Percentiles rank a stretch among this genome's conserved stretches.
Evolutionary conservation across 2,888 invertebrate species (phyloP).

Genomic region (Allophyes oxyacanthae): DNA sequence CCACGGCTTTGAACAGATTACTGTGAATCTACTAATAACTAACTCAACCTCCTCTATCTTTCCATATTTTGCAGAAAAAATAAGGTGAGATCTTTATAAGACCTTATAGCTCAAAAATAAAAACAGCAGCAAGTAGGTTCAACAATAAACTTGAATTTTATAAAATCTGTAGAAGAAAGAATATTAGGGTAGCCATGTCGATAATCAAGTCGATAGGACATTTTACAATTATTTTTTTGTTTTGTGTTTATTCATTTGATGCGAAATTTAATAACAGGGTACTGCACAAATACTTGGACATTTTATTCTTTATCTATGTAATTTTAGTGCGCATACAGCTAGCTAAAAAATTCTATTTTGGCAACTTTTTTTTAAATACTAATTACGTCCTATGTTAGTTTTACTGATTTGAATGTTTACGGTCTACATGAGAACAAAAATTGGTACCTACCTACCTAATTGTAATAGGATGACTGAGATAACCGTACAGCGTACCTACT

Average conservation of each 20-base stretch:
- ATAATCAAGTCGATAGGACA: no score
- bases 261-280: no score
- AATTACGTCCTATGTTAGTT: neutral
- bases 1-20: constrained; percentile 59
- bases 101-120: no score
- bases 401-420: constrained; percentile 1
- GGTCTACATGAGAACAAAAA: constrained; percentile 1
- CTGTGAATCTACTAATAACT: constrained; percentile 32
- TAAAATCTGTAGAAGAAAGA: neutral
- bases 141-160: neutral
- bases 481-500: constrained; percentile 31
- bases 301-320: no score
- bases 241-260: no score
- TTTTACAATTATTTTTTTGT: no score
- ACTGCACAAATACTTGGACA: no score
- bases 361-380: neutral
- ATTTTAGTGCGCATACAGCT: no score
- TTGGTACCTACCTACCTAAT: constrained; percentile 3
- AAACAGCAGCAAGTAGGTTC: no score
- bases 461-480: constrained; percentile 7
- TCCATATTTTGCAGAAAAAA: no score
- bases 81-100: no score
- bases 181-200: neutral
- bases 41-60: constrained; percentile 26
- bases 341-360: no score